Conservation (phyloP, 2,797 vertebrate species). For the Neoniphon sammara region DNA sequence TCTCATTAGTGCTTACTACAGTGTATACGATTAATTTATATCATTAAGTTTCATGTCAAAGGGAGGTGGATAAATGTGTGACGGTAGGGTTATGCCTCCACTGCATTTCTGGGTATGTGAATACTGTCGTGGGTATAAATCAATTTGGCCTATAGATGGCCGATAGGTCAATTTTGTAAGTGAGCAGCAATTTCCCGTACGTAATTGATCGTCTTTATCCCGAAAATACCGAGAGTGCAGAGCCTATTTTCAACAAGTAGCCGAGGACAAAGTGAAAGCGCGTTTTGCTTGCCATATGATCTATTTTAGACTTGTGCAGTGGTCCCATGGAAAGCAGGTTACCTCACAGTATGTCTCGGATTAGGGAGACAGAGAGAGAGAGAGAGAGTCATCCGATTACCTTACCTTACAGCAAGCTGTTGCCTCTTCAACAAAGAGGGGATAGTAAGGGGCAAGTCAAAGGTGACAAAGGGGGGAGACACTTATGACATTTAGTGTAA, state of each 20-base stretch:
- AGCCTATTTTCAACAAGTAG: conserved; percentile 69
- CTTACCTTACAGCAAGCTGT: conserved; percentile 77
- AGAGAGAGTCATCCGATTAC: conserved; percentile 81
- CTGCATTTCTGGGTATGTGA: neutral
- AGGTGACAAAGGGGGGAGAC: conserved; percentile 48
- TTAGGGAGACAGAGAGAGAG: conserved; percentile 62
- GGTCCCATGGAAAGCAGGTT: conserved; percentile 62
- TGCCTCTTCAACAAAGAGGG: conserved; percentile 42
- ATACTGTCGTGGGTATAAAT: neutral
- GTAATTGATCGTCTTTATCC: neutral
- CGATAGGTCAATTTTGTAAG: neutral
- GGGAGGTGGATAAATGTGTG: neutral
- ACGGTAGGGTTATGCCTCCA: neutral
- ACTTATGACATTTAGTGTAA: conserved; percentile 4
- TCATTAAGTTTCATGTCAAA: neutral
- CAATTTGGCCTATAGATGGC: neutral
- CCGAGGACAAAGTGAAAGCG: neutral
- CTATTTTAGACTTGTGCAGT: conserved; percentile 20
- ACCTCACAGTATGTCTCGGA: conserved; percentile 64
- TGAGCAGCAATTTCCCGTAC: neutral
- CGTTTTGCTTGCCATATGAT: neutral
- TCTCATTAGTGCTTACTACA: neutral
- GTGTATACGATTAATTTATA: neutral
- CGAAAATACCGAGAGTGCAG: neutral
- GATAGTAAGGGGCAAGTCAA: conserved; percentile 70